Evolutionary conservation across 2,797 vertebrate species (phyloP), one percentile per base, ranked within the genome.

Genomic region (Cossypha caffra): DNA sequence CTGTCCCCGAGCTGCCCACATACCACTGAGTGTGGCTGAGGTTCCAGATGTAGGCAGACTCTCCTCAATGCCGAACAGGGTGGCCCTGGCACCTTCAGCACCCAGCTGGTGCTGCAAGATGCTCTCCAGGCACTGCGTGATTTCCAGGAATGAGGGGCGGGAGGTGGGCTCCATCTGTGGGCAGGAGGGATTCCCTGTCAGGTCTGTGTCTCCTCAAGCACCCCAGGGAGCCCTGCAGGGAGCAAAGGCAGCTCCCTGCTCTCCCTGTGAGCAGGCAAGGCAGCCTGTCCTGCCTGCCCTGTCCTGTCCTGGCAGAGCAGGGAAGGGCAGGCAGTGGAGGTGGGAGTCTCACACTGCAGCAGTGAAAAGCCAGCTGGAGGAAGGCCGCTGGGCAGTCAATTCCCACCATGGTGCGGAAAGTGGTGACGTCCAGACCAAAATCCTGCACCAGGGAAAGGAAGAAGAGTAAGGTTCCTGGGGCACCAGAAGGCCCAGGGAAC

Each of bases 361-460:
- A 99, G 93, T 98, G 96, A 50, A 99, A 98, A 31, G 99, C 98
- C 78, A 99, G 96, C 58, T 98, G 98, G 94, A 99, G 98, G 97
- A 99, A 99, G 51, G 98, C 94, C 0, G 96, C 73, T 0, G 99
- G 99, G 92, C 99, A 99, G 97, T 99, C 98, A 5, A 98, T 98
- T 52, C 82, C 98, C 20, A 99, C 98, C 98, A 99, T 98, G 76
- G 98, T 98, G 95, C 97, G 97, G 95, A 99, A 99, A 18, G 98
- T 95, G 58, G 97, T 97, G 84, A 99, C 89, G 4, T 99, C 99
- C 95, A 99, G 97, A 86, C 99, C 99, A 93, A 99, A 99, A 96
- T 99, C 98, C 99, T 99, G 96, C 3, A 58, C 35, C 54, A 37
- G 54, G 69, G 37, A 96, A 69, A 84, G 25, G 17, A 69, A 40